Conservation (phyloP, 2,888 invertebrate genomes). For the Dryococelus australis region DNA sequence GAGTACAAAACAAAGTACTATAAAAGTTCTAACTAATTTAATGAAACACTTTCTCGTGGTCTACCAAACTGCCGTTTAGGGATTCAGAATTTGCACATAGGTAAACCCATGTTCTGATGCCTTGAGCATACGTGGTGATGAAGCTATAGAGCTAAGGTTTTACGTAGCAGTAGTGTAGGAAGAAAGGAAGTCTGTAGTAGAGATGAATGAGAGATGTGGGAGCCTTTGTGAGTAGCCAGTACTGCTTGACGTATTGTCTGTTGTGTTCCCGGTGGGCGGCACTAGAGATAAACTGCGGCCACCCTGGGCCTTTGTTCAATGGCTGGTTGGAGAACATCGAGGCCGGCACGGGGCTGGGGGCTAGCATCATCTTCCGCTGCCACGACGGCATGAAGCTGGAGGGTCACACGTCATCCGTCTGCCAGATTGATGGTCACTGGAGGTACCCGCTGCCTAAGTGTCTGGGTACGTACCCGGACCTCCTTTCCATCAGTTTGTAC, state of each 20-base stretch:
- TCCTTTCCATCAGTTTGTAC: too few species aligned
- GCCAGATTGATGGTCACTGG: conserved; percentile 95
- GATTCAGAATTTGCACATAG: too few species aligned
- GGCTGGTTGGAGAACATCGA: conserved; percentile 94
- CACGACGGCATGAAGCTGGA: conserved; percentile 90
- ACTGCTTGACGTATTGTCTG: conserved; percentile 43
- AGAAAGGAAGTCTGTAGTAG: neutral
- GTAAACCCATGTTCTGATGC: neutral
- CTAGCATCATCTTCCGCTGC: conserved; percentile 92
- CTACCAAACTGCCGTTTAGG: too few species aligned
- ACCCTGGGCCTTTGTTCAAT: conserved; percentile 92
- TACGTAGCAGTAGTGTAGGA: neutral
- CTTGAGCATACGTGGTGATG: neutral
- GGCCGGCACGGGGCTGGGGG: conserved; percentile 87
- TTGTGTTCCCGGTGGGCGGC: conserved; percentile 40
- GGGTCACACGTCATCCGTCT: conserved; percentile 89
- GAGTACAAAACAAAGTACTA: too few species aligned
- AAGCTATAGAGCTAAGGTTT: neutral
- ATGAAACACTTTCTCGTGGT: too few species aligned
- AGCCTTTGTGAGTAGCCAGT: neutral
- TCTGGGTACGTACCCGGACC: conserved; percentile 64
- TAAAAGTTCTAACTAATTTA: too few species aligned
- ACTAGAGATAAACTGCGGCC: conserved; percentile 95
- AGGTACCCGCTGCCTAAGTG: conserved; percentile 92
- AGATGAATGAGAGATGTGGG: neutral